Conservation (phyloP, 2,888 invertebrate genomes). For the Habrosyne pyritoides region DNA sequence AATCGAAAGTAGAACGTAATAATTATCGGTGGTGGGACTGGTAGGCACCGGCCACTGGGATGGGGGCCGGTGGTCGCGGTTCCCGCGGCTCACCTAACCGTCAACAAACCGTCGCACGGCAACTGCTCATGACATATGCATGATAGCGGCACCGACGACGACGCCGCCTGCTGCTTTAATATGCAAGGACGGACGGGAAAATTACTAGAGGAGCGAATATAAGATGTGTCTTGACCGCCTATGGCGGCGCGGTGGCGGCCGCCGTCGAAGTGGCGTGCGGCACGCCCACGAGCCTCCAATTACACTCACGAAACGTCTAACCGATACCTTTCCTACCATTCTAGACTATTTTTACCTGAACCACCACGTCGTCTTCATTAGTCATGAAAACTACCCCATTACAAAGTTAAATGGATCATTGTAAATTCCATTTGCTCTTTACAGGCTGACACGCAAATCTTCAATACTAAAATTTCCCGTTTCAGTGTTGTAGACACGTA, state of each 20-base stretch:
- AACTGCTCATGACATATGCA: constrained; percentile 84
- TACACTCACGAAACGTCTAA: constrained; percentile 71
- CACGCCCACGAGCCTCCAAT: constrained; percentile 65
- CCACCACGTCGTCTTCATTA: constrained; percentile 65
- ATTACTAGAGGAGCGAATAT: constrained; percentile 77
- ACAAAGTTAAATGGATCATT: constrained; percentile 64
- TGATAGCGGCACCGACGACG: constrained; percentile 72
- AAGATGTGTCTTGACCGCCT: constrained; percentile 3
- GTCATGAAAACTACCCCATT: constrained; percentile 68
- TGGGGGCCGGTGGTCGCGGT: constrained; percentile 65
- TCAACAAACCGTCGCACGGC: constrained; percentile 82
- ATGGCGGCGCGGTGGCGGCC: not conserved
- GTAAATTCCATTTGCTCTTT: constrained; percentile 59
- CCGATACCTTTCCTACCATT: constrained; percentile 62
- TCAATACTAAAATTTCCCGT: constrained; percentile 31
- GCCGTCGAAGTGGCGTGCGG: constrained; percentile 58
- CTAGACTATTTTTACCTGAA: constrained; percentile 65
- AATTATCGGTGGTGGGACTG: constrained; percentile 70
- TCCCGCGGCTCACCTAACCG: constrained; percentile 70
- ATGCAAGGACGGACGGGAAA: constrained; percentile 77
- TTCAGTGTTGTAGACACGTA: constrained; percentile 8
- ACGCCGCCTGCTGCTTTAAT: constrained; percentile 68
- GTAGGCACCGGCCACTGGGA: constrained; percentile 40
- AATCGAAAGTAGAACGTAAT: constrained; percentile 77
- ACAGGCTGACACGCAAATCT: constrained; percentile 50